Evolutionary conservation across 2,888 invertebrate species (phyloP).

Genomic region (Apamea crenata): DNA sequence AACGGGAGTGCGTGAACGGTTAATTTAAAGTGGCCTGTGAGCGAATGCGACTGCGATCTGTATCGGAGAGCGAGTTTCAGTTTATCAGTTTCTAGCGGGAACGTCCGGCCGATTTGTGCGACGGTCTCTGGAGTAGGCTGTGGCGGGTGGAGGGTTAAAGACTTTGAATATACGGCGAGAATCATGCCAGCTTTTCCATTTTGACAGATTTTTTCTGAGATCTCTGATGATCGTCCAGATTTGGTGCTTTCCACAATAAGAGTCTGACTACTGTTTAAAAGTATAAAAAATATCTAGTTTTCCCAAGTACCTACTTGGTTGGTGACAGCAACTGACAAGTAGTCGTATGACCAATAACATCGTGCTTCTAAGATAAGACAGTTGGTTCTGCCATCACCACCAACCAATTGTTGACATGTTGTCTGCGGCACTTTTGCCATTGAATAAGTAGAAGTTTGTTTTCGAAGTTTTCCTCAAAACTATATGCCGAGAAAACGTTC

Average conservation of each 20-base stretch:
- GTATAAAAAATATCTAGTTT: neutral
- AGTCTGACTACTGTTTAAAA: neutral
- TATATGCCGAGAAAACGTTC: neutral
- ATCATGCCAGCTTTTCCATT: neutral
- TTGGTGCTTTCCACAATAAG: neutral
- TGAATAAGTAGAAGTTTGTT: neutral
- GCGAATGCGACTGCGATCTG: conserved; percentile 85
- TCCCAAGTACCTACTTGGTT: neutral
- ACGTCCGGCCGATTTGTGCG: conserved; percentile 81
- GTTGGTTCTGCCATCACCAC: neutral
- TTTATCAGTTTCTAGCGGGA: conserved; percentile 89
- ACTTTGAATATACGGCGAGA: neutral
- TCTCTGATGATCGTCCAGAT: no score
- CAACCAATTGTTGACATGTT: neutral
- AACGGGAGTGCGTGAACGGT: conserved; percentile 87
- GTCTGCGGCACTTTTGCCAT: neutral
- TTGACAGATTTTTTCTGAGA: neutral
- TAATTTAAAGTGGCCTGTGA: conserved; percentile 87
- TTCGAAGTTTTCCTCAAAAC: neutral
- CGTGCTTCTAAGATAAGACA: neutral
- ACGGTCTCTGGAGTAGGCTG: conserved; percentile 54
- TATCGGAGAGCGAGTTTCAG: conserved; percentile 88
- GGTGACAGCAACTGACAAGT: neutral
- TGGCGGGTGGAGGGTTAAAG: conserved; percentile 23
- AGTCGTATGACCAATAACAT: neutral